Percentiles rank a stretch among this genome's conserved stretches.
Evolutionary conservation across 2,797 vertebrate species (phyloP).

Genomic region (Rachycentron canadum): DNA sequence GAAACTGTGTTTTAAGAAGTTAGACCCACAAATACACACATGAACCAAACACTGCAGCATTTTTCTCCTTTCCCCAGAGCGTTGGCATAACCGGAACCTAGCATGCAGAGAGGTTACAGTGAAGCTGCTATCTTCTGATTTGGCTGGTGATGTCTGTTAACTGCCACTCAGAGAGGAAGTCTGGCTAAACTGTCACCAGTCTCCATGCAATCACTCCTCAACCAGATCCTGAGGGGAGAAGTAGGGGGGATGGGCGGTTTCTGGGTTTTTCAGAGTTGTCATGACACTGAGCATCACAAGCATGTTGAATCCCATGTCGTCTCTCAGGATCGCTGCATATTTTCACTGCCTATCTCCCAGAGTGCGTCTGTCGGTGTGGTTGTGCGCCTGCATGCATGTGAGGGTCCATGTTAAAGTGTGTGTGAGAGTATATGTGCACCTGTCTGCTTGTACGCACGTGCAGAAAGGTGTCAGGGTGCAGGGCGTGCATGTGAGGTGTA

Average conservation of each 20-base stretch:
- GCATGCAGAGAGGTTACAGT: slow-evolving; percentile 20
- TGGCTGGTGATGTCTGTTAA: slow-evolving; percentile 73
- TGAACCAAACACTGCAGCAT: neutral
- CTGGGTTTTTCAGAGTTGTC: slow-evolving; percentile 55
- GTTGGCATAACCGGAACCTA: slow-evolving; percentile 40
- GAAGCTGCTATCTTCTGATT: slow-evolving; percentile 65
- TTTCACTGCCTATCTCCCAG: slow-evolving; percentile 63
- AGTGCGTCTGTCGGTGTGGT: neutral
- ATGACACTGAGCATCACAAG: slow-evolving; percentile 63
- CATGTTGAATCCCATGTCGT: slow-evolving; percentile 70
- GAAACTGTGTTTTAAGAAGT: neutral
- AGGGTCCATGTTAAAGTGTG: slow-evolving; percentile 3
- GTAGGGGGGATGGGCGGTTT: slow-evolving; percentile 21
- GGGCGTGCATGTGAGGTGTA: slow-evolving; percentile 77
- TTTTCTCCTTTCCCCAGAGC: slow-evolving; percentile 5
- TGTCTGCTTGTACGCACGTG: slow-evolving; percentile 31
- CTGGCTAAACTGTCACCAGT: slow-evolving; percentile 77
- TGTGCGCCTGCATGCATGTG: neutral
- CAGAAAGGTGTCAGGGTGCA: slow-evolving; percentile 50
- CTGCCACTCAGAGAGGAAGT: slow-evolving; percentile 75
- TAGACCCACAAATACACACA: neutral
- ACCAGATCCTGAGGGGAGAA: slow-evolving; percentile 35
- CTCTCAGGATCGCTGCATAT: slow-evolving; percentile 79
- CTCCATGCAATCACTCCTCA: slow-evolving; percentile 55
- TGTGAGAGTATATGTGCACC: slow-evolving; percentile 33